A percentile compares a stretch with the other conserved stretches of the same genome.
Conservation (phyloP, 2,888 invertebrate species). For the Embidobia sp. region DNA sequence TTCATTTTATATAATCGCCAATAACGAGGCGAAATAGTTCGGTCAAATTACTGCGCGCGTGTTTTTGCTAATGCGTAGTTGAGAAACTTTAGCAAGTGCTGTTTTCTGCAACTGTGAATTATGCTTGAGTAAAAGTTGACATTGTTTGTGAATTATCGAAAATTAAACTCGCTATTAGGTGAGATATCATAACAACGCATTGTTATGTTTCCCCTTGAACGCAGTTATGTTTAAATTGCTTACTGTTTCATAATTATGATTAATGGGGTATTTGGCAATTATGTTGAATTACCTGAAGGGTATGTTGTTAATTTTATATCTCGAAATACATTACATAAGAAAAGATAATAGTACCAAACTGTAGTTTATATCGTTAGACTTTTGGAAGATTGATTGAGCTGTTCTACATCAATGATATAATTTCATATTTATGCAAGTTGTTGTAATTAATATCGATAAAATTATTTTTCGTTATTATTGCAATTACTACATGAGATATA, state of each 20-base stretch:
- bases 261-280: not conserved
- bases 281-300: not conserved
- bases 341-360: too few species aligned
- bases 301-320: not conserved
- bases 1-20: slow-evolving; percentile 1
- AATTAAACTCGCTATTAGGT: not conserved
- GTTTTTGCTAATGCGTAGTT: not conserved
- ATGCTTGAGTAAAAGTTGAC: not conserved
- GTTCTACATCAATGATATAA: too few species aligned
- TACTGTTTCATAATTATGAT: not conserved
- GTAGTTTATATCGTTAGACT: too few species aligned
- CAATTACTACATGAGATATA: too few species aligned
- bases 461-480: too few species aligned
- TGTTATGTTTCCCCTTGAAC: not conserved
- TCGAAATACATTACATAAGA: too few species aligned
- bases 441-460: too few species aligned
- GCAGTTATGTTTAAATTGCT: not conserved
- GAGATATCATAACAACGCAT: not conserved
- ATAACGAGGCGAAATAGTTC: slow-evolving; percentile 15
- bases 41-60: not conserved
- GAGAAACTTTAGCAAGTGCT: not conserved
- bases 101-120: not conserved
- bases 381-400: too few species aligned
- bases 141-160: not conserved
- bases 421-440: too few species aligned